Percentiles rank a stretch among this genome's conserved stretches.
These are phyloP conservation scores for Strigamia maritima DNA, from an alignment of 2,888 invertebrate species.

Conservation along the genomic window DNA sequence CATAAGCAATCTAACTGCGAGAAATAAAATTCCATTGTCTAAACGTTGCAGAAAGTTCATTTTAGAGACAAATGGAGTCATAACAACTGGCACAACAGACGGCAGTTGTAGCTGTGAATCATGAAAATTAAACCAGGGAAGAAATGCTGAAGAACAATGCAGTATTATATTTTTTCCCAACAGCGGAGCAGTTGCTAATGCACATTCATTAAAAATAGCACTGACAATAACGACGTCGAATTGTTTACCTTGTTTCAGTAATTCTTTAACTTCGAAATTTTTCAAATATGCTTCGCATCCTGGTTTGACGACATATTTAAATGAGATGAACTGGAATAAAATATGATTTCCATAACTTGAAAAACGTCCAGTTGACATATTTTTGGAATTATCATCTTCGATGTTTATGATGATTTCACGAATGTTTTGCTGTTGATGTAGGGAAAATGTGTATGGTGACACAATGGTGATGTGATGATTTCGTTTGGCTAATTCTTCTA, in stretches of 20 bases:
- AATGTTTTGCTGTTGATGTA: neutral
- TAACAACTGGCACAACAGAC: neutral
- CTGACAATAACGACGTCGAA: constrained; percentile 19
- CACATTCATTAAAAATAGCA: constrained; percentile 4
- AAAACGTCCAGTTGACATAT: neutral
- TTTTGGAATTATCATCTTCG: neutral
- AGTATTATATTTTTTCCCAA: neutral
- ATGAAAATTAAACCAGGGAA: neutral
- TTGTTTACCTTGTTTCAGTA: constrained; percentile 25
- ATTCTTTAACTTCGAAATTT: neutral
- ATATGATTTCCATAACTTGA: neutral
- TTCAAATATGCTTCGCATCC: neutral
- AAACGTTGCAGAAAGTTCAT: constrained; percentile 20
- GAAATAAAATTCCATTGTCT: neutral
- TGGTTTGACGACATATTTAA: neutral
- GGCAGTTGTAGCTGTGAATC: neutral
- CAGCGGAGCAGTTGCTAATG: constrained; percentile 11
- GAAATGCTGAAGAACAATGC: neutral
- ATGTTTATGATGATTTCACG: neutral
- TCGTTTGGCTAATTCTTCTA: neutral
- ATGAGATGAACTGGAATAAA: neutral
- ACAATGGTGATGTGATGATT: neutral
- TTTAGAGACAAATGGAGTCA: neutral
- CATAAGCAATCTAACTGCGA: neutral
- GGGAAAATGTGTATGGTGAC: neutral